Percentiles rank a stretch among this genome's conserved stretches.
Evolutionary conservation across 2,113 vertebrate species (phyloP).

Genomic region (Rhynchopsitta pachyrhyncha): DNA sequence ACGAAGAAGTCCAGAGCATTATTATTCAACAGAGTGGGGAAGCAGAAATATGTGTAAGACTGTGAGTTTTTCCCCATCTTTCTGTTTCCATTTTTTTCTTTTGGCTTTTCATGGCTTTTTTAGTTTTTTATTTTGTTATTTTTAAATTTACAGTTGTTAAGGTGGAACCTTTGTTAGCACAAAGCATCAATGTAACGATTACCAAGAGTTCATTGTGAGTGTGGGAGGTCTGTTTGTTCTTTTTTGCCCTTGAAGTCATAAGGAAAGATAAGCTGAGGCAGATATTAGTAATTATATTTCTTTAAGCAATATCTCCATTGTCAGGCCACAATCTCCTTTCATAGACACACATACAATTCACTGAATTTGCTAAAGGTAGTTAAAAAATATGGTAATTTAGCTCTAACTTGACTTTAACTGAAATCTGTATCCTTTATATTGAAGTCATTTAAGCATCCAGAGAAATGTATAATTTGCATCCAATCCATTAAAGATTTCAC

Average conservation of each 20-base stretch:
- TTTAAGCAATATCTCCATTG: not conserved
- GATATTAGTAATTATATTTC: conserved; percentile 24
- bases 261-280: conserved; percentile 3
- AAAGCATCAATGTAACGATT: conserved; percentile 10
- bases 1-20: conserved; percentile 96
- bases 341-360: not conserved
- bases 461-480: conserved; percentile 55
- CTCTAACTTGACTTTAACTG: conserved; percentile 5
- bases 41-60: conserved; percentile 98
- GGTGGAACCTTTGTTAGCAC: conserved; percentile 76
- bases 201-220: conserved; percentile 35
- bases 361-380: not conserved
- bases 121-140: conserved; percentile 23
- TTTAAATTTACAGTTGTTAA: conserved; percentile 75
- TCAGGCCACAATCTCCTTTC: not conserved
- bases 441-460: conserved; percentile 40
- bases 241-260: conserved; percentile 46
- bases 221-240: conserved; percentile 33
- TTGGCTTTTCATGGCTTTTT: conserved; percentile 74
- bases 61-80: conserved; percentile 91
- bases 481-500: conserved; percentile 76
- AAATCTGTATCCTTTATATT: conserved; percentile 34
- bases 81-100: conserved; percentile 80
- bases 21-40: conserved; percentile 91
- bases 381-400: not conserved